Conservation (phyloP, 2,888 invertebrate species). For the Myathropa florea region DNA sequence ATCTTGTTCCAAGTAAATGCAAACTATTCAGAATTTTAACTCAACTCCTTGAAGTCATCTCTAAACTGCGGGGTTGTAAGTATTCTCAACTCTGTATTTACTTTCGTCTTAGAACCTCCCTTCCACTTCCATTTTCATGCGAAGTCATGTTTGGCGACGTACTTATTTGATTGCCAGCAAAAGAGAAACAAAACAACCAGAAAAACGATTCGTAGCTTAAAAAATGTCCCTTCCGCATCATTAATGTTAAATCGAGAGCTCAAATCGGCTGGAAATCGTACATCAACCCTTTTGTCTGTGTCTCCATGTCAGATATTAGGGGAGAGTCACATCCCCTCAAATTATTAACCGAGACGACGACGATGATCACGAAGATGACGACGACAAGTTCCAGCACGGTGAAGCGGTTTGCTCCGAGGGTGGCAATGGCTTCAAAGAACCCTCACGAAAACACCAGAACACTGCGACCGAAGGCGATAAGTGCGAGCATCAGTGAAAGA, state of each 20-base stretch:
- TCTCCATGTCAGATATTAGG: neutral
- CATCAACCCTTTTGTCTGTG: slow-evolving; percentile 8
- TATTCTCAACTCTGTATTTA: neutral
- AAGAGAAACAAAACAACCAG: neutral
- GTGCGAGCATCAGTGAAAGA: neutral
- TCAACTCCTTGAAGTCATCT: neutral
- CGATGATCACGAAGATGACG: neutral
- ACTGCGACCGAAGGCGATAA: slow-evolving; percentile 10
- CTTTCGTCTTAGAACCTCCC: neutral
- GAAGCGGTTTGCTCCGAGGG: neutral
- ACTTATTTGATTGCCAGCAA: neutral
- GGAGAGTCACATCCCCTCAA: slow-evolving; percentile 18
- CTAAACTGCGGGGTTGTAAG: neutral
- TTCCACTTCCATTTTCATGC: neutral
- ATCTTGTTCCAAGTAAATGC: neutral
- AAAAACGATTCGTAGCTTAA: neutral
- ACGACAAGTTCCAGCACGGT: slow-evolving; percentile 1
- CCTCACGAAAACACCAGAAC: slow-evolving; percentile 41
- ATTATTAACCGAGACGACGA: slow-evolving; percentile 29
- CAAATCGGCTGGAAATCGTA: slow-evolving; percentile 55
- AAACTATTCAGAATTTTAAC: neutral
- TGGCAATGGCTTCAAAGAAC: slow-evolving; percentile 48
- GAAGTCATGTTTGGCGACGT: neutral
- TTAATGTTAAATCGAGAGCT: slow-evolving; percentile 46
- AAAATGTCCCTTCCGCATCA: slow-evolving; percentile 49